Percentiles rank a stretch among this genome's conserved stretches.
Conservation (phyloP, 1,140 invertebrate species). For the Trichonephila clavata region DNA sequence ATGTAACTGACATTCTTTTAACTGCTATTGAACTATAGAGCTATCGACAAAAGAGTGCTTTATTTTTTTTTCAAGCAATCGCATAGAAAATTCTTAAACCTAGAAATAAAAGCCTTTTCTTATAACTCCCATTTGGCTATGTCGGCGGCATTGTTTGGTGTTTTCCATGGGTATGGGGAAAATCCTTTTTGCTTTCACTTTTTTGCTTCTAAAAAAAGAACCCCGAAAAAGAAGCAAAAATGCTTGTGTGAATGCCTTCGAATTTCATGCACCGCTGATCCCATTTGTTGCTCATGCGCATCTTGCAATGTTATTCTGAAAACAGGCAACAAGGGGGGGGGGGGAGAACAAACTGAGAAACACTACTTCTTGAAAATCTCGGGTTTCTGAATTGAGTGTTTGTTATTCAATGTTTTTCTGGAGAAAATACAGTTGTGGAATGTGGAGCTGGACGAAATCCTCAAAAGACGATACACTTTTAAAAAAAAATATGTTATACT, state of each 20-base stretch:
- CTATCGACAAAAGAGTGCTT: too few relatives aligned
- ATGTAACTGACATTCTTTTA: too few relatives aligned
- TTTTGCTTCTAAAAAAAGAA: neutral
- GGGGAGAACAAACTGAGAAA: neutral
- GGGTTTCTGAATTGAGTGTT: neutral
- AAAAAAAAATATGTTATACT: too few relatives aligned
- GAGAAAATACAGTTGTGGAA: neutral
- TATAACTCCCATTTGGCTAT: neutral
- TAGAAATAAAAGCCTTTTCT: neutral
- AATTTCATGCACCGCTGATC: slow-evolving; percentile 24
- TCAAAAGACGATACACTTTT: neutral
- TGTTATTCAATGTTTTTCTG: neutral
- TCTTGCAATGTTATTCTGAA: neutral
- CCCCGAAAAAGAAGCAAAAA: neutral
- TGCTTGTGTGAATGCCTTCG: neutral
- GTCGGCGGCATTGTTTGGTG: neutral
- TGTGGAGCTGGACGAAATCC: neutral
- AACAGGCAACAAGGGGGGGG: neutral
- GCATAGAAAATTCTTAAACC: neutral
- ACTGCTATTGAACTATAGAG: too few relatives aligned
- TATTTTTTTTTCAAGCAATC: neutral
- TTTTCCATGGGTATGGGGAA: neutral
- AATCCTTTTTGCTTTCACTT: slow-evolving; percentile 6
- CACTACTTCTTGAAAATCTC: neutral
- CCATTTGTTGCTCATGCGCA: neutral